These are phyloP conservation scores for Ptilonorhynchus violaceus DNA, from an alignment of 2,113 vertebrate genomes.

Conservation along the genomic window DNA sequence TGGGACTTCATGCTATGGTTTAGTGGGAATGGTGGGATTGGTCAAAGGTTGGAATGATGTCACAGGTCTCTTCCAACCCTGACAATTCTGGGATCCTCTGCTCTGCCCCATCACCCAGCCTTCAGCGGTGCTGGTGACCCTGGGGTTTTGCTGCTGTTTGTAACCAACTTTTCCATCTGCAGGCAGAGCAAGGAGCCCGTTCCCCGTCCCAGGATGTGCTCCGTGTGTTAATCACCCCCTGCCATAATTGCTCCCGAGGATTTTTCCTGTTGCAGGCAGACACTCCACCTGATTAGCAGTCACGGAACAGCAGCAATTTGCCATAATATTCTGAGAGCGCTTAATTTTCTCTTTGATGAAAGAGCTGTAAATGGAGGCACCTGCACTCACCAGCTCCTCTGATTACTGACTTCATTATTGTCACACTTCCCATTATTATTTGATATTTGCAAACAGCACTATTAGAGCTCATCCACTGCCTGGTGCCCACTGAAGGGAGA, in stretches of 20 bases:
- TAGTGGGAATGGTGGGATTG: not conserved
- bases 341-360: conserved; percentile 66
- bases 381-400: conserved; percentile 55
- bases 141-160: not conserved
- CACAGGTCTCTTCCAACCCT: fast-evolving
- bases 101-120: not conserved
- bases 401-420: conserved; percentile 54
- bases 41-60: not conserved
- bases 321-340: conserved; percentile 57
- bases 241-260: conserved; percentile 4
- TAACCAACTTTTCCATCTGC: not conserved
- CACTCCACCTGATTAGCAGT: conserved; percentile 59
- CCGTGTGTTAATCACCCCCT: not conserved
- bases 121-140: not conserved
- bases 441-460: conserved; percentile 63
- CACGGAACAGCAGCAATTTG: conserved; percentile 56
- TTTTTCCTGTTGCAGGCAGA: conserved; percentile 34
- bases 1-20: fast-evolving
- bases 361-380: conserved; percentile 62
- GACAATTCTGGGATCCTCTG: fast-evolving
- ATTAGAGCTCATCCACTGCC: not conserved
- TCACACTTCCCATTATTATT: conserved; percentile 36
- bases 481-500: conserved; percentile 7
- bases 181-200: not conserved
- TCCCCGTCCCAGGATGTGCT: not conserved